Evolutionary conservation across 2,113 vertebrate genomes (phyloP), one percentile per base, ranked within the genome.

Genomic region (Triplophysa dalaica): DNA sequence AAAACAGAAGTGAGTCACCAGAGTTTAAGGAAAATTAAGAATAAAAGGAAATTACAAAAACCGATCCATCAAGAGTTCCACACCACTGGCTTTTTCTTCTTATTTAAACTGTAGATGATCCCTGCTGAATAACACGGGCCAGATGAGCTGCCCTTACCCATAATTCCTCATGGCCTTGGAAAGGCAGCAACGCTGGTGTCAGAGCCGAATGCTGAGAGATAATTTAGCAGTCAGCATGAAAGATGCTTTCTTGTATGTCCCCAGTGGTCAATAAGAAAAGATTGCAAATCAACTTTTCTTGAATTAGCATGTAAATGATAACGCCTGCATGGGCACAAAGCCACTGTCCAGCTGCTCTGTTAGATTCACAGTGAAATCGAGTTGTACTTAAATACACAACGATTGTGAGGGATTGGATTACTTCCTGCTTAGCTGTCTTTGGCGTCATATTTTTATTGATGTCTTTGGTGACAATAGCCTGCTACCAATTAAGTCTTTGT

Each of bases 271-370:
- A 45, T 45, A 45, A 5, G n/a, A 21, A 19, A 61, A 64, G 66
- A 64, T 62, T 52, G 67, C 76, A 48, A n/a, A 4, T 45, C 5
- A 45, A 68, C 84, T 82, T 82, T 85, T 65, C 81, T 79, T 67
- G 62, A 68, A 85, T 83, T 14, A 52, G 13, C 4, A 17, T 88
- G 68, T 68, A 82, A 86, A 79, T 80, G 69, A 74, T 10, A 8
- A 58, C 2, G 19, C 9, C 54, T 58, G 26, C 26, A 14, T 24
- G 54, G 19, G 54, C 19, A 8, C 19, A 58, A 58, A 58, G n/a
- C 8, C 54, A 74, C 8, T 58, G 33, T 64, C 21, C 33, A 45
- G 16, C 62, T 4, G 8, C 38, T 21, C 48, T 77, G 29, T 54
- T 45, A 45, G 13, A 70, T 29, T 33, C 45, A 64, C 22, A 21